These are phyloP conservation scores for Cryptoblepharus egeriae DNA, from an alignment of 2,797 vertebrate genomes.

Conservation along the genomic window DNA sequence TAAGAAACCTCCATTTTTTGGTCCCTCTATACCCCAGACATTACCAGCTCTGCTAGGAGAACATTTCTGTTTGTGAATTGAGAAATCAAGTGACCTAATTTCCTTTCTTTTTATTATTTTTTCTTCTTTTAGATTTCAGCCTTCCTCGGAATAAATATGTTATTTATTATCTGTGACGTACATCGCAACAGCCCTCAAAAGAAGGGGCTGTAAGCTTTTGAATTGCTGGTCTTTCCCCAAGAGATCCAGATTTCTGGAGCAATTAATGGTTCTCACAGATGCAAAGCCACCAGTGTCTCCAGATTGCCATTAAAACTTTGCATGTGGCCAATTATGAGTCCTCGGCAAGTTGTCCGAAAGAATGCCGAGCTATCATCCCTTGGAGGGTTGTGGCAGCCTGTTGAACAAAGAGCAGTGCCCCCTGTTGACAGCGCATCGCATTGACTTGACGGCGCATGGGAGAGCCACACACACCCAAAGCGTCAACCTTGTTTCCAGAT, in stretches of 20 bases:
- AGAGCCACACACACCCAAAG: too few species aligned
- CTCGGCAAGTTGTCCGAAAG: constrained; percentile 62
- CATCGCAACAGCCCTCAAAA: constrained; percentile 49
- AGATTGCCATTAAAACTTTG: constrained; percentile 56
- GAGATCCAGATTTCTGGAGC: constrained; percentile 54
- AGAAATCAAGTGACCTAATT: constrained; percentile 68
- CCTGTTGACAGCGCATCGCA: too few species aligned
- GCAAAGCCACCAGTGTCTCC: constrained; percentile 56
- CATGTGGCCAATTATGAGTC: constrained; percentile 54
- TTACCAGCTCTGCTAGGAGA: constrained; percentile 48
- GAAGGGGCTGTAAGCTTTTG: constrained; percentile 44
- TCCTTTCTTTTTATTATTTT: neutral
- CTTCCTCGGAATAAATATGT: constrained; percentile 48
- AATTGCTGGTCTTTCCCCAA: constrained; percentile 56
- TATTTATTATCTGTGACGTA: constrained; percentile 66
- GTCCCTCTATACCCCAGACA: constrained; percentile 18
- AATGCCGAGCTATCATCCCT: constrained; percentile 52
- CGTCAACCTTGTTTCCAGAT: too few species aligned
- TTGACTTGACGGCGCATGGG: too few species aligned
- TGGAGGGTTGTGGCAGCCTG: constrained; percentile 51
- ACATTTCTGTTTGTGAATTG: constrained; percentile 50
- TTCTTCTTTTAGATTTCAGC: neutral
- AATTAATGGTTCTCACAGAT: constrained; percentile 66
- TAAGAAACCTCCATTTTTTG: neutral
- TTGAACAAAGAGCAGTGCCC: constrained; percentile 42